These are phyloP conservation scores for Panzeria rudis DNA, from an alignment of 2,888 invertebrate species.

Conservation along the genomic window DNA sequence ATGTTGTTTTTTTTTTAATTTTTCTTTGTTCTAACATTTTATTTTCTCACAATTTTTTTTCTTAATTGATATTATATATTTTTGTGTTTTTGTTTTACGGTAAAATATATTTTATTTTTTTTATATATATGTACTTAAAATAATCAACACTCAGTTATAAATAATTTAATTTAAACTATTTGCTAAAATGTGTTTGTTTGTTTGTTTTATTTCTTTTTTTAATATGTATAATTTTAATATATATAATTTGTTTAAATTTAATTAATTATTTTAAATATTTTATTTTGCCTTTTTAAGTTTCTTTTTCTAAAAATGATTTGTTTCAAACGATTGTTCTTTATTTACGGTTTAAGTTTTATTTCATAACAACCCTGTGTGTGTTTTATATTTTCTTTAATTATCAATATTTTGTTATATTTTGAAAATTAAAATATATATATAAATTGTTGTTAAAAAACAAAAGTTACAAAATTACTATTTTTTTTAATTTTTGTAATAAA, in stretches of 20 bases:
- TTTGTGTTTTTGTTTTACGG: constrained; percentile 19
- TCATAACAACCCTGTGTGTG: constrained; percentile 74
- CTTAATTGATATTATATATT: neutral
- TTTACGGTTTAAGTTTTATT: constrained; percentile 71
- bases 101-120: constrained; percentile 58
- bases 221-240: constrained; percentile 72
- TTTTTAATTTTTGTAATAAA: neutral
- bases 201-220: constrained; percentile 41
- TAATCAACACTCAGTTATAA: constrained; percentile 71
- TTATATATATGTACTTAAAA: constrained; percentile 65
- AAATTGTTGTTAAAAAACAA: neutral
- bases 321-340: constrained; percentile 75
- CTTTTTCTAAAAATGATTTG: constrained; percentile 72
- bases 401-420: constrained; percentile 26
- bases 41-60: constrained; percentile 45
- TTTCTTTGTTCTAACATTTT: constrained; percentile 65
- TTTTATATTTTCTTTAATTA: constrained; percentile 36
- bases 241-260: constrained; percentile 67
- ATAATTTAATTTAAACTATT: constrained; percentile 67
- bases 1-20: constrained; percentile 65
- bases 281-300: constrained; percentile 35
- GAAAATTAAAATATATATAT: neutral
- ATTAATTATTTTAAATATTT: constrained; percentile 50
- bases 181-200: constrained; percentile 64
- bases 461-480: neutral